Percentiles rank a stretch among this genome's conserved stretches.
Conservation (phyloP, 2,888 invertebrate genomes). For the Hoplodrina blanda region DNA sequence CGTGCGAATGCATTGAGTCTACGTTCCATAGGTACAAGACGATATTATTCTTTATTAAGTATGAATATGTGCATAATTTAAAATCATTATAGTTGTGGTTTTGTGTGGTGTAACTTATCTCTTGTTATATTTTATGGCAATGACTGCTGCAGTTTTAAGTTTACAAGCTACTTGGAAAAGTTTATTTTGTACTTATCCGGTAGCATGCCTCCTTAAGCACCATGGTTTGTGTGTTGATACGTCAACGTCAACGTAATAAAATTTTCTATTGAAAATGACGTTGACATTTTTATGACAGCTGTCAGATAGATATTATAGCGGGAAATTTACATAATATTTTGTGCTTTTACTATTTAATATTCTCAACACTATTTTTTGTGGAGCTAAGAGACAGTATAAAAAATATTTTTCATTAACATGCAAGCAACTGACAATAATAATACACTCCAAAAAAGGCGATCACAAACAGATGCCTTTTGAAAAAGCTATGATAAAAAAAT, state of each 20-base stretch:
- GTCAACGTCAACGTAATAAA: no score
- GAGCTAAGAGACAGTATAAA: no score
- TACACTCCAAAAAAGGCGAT: not conserved
- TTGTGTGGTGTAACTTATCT: slow-evolving; percentile 19
- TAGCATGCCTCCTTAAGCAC: no score
- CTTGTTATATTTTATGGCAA: slow-evolving; percentile 6
- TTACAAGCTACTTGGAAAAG: not conserved
- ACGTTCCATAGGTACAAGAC: slow-evolving; percentile 28
- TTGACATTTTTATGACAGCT: no score
- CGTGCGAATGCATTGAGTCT: slow-evolving; percentile 66
- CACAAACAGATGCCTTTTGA: not conserved
- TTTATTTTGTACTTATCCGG: not conserved
- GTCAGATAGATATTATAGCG: no score
- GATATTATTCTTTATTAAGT: slow-evolving; percentile 52
- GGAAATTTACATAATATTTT: no score
- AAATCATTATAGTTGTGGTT: slow-evolving; percentile 24
- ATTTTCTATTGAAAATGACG: no score
- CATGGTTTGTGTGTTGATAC: no score
- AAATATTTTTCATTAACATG: no score
- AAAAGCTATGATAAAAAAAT: slow-evolving; percentile 1
- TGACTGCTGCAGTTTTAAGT: not conserved
- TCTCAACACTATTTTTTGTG: no score
- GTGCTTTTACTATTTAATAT: no score
- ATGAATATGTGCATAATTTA: slow-evolving; percentile 42
- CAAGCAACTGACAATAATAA: no score